Evolutionary conservation across 1,140 invertebrate genomes (phyloP).

Genomic region (Oedothorax gibbosus): DNA sequence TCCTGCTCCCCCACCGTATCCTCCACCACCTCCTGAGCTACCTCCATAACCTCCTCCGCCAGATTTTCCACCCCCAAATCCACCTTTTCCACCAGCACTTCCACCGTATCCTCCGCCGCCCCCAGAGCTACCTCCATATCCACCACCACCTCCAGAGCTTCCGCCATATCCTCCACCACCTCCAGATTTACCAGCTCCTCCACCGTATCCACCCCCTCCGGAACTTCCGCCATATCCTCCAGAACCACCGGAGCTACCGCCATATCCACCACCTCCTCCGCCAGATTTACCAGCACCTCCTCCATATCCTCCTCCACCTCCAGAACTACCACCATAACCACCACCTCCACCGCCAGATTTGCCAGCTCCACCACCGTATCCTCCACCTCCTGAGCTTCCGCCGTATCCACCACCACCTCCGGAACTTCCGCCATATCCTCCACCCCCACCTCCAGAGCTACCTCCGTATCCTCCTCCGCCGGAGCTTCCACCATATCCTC

Average conservation of each 20-base stretch:
- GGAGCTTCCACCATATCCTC: slow-evolving; percentile 10
- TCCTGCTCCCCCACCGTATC: slow-evolving; percentile 27
- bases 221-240: background rate
- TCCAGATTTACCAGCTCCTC: background rate
- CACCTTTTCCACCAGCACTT: background rate
- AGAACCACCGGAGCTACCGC: background rate
- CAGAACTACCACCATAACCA: slow-evolving; percentile 17
- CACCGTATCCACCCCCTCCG: background rate
- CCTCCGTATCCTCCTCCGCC: slow-evolving; percentile 35
- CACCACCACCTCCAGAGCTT: slow-evolving; percentile 19
- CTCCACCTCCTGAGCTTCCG: slow-evolving; percentile 19
- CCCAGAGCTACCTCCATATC: slow-evolving; percentile 9
- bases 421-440: background rate
- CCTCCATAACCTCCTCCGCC: slow-evolving; percentile 62
- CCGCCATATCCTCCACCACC: background rate
- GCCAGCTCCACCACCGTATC: background rate
- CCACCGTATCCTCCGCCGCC: slow-evolving; percentile 25
- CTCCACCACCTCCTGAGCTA: slow-evolving; percentile 32
- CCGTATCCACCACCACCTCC: background rate
- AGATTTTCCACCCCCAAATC: slow-evolving; percentile 49
- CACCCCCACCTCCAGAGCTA: slow-evolving; percentile 2
- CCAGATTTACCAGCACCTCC: slow-evolving; percentile 4
- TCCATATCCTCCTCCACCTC: slow-evolving; percentile 30
- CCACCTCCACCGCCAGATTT: slow-evolving; percentile 12
- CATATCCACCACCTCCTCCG: slow-evolving; percentile 8